A percentile compares a stretch with the other conserved stretches of the same genome.
phyloP scores from a whole-genome alignment of 2,888 invertebrate species.

The Cheilosia urbana region DNA sequence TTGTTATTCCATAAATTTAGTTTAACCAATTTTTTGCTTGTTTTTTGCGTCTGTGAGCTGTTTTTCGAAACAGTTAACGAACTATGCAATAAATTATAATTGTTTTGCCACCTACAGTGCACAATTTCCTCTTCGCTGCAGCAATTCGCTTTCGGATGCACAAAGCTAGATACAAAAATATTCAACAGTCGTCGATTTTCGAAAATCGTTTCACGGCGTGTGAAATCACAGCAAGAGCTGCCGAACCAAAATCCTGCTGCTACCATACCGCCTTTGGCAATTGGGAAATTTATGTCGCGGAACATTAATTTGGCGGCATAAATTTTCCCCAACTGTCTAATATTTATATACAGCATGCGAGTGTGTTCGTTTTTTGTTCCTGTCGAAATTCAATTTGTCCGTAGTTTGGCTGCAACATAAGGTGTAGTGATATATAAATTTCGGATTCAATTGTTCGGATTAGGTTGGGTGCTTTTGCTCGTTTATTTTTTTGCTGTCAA shows the following conservation, averaged over 20 bases:
- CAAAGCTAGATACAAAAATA: constrained; percentile 28
- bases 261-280: constrained; percentile 46
- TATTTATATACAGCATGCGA: constrained; percentile 7
- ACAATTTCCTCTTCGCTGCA: constrained; percentile 46
- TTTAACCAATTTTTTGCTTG: not conserved
- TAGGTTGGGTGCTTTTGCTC: not conserved
- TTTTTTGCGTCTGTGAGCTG: not conserved
- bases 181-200: constrained; percentile 40
- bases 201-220: constrained; percentile 41
- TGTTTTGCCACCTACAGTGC: constrained; percentile 60
- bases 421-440: constrained; percentile 14
- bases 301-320: constrained; percentile 62
- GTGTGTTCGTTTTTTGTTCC: constrained; percentile 4
- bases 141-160: not conserved
- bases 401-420: not conserved
- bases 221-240: constrained; percentile 40
- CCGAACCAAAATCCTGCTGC: constrained; percentile 23
- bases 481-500: too few species aligned
- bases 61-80: constrained; percentile 50
- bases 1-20: constrained; percentile 63
- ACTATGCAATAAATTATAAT: constrained; percentile 62
- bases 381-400: constrained; percentile 18
- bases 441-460: constrained; percentile 11
- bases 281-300: constrained; percentile 60
- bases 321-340: constrained; percentile 53